A percentile compares a stretch with the other conserved stretches of the same genome.
phyloP scores from a whole-genome alignment of 1,140 invertebrate species.

The Leptestheria dahalacensis region DNA sequence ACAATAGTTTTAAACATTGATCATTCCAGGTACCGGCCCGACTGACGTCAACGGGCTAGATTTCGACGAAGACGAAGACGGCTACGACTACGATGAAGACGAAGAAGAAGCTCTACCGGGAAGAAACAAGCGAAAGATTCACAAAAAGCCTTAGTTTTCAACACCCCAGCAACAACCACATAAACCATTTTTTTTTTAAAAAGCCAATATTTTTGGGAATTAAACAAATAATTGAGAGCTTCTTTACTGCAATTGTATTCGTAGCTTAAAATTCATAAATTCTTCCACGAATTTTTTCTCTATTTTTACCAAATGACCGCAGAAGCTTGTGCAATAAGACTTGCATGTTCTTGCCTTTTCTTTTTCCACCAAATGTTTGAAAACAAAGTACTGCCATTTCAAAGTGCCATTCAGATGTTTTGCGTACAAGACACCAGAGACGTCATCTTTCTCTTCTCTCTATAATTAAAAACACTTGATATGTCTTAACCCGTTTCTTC shows the following conservation, averaged over 20 bases:
- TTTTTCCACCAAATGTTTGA: neutral
- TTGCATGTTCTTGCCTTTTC: neutral
- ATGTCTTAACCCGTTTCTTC: neutral
- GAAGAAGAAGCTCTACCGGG: neutral
- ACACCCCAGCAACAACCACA: neutral
- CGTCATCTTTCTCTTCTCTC: neutral
- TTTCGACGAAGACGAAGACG: neutral
- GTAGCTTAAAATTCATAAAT: too few relatives aligned
- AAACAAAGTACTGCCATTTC: neutral
- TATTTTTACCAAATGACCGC: too few relatives aligned
- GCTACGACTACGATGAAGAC: neutral
- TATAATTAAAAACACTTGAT: neutral
- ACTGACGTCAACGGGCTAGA: neutral
- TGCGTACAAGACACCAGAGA: neutral
- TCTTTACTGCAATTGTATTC: neutral
- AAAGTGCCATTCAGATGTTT: neutral
- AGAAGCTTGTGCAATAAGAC: neutral
- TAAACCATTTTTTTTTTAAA: neutral
- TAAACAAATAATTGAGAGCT: neutral
- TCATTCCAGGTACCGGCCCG: neutral
- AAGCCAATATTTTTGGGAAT: neutral
- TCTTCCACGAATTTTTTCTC: too few relatives aligned
- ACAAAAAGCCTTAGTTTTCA: neutral
- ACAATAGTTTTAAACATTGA: neutral
- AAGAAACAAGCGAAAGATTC: neutral